Conservation (phyloP, 2,113 vertebrate genomes). For the Tetraodon nigroviridis region DNA sequence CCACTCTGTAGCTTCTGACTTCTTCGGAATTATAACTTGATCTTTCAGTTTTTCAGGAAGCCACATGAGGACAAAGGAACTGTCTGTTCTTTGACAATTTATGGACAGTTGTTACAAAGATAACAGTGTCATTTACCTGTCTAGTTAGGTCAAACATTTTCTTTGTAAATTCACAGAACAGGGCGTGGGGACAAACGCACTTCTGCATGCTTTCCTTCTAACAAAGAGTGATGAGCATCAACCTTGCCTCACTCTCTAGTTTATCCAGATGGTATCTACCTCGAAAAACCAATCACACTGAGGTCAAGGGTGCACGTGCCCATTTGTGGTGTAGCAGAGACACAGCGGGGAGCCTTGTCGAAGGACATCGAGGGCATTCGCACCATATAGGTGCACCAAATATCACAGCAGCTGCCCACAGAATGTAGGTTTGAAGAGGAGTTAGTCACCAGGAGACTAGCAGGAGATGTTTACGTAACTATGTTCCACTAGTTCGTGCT, state of each 20-base stretch:
- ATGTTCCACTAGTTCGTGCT: conserved; percentile 20
- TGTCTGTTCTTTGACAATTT: no score
- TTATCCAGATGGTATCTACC: neutral
- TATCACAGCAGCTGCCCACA: conserved; percentile 42
- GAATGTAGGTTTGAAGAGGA: conserved; percentile 38
- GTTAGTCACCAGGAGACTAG: conserved; percentile 49
- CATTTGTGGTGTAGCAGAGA: neutral
- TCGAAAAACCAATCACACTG: conserved; percentile 31
- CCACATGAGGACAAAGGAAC: no score
- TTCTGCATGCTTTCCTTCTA: no score
- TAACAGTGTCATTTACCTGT: no score
- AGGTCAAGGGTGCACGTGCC: neutral
- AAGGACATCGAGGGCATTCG: conserved; percentile 22
- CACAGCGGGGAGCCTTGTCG: conserved; percentile 1
- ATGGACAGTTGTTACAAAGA: no score
- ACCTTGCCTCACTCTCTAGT: conserved; percentile 12
- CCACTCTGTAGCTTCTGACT: no score
- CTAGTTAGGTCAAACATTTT: no score
- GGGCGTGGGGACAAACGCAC: no score
- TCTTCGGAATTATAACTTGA: no score
- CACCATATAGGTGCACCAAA: conserved; percentile 24
- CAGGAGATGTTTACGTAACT: conserved; percentile 59
- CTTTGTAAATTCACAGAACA: no score
- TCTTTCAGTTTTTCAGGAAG: no score
- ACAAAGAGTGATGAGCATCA: neutral